Percentiles rank a stretch among this genome's conserved stretches.
These are phyloP conservation scores for Acinonyx jubatus DNA, from an alignment of 2,113 vertebrate genomes.

Conservation along the genomic window DNA sequence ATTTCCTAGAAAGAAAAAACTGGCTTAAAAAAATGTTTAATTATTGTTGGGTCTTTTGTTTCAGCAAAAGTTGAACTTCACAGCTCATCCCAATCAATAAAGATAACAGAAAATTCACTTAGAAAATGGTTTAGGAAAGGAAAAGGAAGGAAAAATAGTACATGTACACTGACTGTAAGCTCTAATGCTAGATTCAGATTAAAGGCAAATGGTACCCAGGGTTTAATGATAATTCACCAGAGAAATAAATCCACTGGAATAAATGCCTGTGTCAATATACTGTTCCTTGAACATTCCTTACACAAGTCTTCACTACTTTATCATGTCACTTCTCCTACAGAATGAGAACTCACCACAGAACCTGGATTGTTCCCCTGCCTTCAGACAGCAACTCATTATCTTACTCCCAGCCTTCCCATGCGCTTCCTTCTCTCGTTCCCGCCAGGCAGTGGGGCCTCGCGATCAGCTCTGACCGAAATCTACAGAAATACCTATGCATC, in stretches of 20 bases:
- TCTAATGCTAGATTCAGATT: background rate
- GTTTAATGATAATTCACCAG: background rate
- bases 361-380: background rate
- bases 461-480: background rate
- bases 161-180: background rate
- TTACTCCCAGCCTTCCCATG: background rate
- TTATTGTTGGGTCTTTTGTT: background rate
- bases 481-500: no score
- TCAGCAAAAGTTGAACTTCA: background rate
- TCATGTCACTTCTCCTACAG: background rate
- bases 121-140: background rate
- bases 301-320: background rate
- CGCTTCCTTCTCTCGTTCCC: background rate
- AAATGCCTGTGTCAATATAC: rapidly evolving
- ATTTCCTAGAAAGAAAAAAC: background rate
- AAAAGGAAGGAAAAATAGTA: background rate
- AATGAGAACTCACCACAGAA: background rate
- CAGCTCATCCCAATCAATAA: background rate
- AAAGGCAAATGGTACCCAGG: background rate
- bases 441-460: background rate
- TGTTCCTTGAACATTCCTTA: background rate
- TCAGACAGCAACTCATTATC: background rate
- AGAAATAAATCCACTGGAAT: background rate
- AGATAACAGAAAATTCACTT: slow-evolving; percentile 7
- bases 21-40: background rate